Evolutionary conservation across 2,888 invertebrate species (phyloP).

Genomic region (Elmis aenea): DNA sequence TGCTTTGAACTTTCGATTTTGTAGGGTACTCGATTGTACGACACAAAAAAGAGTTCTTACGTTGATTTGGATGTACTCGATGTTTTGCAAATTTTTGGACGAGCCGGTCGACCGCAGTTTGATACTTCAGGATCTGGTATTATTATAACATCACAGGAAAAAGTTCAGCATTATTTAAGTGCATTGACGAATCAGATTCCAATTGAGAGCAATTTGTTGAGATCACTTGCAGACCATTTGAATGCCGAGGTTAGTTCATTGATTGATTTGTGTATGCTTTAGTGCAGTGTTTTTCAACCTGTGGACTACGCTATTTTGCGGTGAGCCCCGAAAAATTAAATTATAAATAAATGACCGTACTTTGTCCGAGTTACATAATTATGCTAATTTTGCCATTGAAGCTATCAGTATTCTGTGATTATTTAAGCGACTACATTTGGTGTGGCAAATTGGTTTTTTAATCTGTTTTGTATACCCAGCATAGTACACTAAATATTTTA

Average conservation of each 20-base stretch:
- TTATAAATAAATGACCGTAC: too few relatives aligned
- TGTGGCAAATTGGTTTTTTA: too few relatives aligned
- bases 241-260: slow-evolving; percentile 99
- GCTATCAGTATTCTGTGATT: too few relatives aligned
- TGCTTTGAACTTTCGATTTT: slow-evolving; percentile 19
- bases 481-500: too few relatives aligned
- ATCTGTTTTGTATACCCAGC: too few relatives aligned
- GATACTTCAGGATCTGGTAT: slow-evolving; percentile 92
- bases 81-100: slow-evolving; percentile 96
- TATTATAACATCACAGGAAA: slow-evolving; percentile 90
- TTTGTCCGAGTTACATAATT: slow-evolving; percentile 4
- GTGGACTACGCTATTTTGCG: too few relatives aligned
- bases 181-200: slow-evolving; percentile 95
- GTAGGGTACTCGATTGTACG: slow-evolving; percentile 95
- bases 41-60: slow-evolving; percentile 89
- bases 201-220: slow-evolving; percentile 95
- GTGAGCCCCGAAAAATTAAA: too few relatives aligned
- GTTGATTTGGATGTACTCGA: slow-evolving; percentile 95
- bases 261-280: too few relatives aligned
- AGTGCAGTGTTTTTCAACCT: too few relatives aligned
- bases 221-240: slow-evolving; percentile 88
- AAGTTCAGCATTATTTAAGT: slow-evolving; percentile 88
- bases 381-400: too few relatives aligned
- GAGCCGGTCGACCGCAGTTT: slow-evolving; percentile 97
- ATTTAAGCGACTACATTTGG: too few relatives aligned